Evolutionary conservation across 1,140 invertebrate species (phyloP), one percentile per base, ranked within the genome.

Genomic region (Dinoponera quadriceps): DNA sequence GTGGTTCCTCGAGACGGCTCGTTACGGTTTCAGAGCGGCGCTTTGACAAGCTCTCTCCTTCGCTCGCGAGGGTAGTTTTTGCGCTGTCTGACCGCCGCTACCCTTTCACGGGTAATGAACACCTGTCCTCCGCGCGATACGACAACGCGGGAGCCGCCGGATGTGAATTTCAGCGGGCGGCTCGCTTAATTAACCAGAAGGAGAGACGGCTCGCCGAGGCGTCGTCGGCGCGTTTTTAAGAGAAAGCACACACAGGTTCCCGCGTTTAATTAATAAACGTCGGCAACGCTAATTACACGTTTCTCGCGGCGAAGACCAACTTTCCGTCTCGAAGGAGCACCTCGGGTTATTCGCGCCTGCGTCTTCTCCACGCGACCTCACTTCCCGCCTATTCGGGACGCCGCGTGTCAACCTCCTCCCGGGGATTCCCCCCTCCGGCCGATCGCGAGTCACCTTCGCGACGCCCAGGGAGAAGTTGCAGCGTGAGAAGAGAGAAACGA

Each of bases 401-500:
- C 63, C 25, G 38, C 60, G 38, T 75, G 71, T 60, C 71, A 44
- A 73, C 65, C 44, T 63, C 65, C 44, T 63, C 25, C 38, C 57
- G 11, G 20, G 29, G 29, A 44, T 44, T 33, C 38, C 38, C 38
- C 38, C 14, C 38, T 9, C 14, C 11, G 20, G 18, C n/a, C 59
- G 59, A 77, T 38, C 63, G 20, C 29, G 60, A 55, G 55, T 69
- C 16, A 44, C 22, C 44, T 14, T 48, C 29, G 18, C 59, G 29
- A n/a, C n/a, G 73, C 66, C 29, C n/a, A 20, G 13, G 33, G 44
- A 55, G 72, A 63, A 65, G 77, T 55, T 55, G 65, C 66, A 87
- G 71, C 83, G 85, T 87, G 81, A 59, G 87, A 89, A 87, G 62
- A 66, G 51, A 57, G 66, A 71, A 38, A 60, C 51, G 57, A 22